Evolutionary conservation across 2,797 vertebrate genomes (phyloP).

Genomic region (Gymnoscopelus braueri): DNA sequence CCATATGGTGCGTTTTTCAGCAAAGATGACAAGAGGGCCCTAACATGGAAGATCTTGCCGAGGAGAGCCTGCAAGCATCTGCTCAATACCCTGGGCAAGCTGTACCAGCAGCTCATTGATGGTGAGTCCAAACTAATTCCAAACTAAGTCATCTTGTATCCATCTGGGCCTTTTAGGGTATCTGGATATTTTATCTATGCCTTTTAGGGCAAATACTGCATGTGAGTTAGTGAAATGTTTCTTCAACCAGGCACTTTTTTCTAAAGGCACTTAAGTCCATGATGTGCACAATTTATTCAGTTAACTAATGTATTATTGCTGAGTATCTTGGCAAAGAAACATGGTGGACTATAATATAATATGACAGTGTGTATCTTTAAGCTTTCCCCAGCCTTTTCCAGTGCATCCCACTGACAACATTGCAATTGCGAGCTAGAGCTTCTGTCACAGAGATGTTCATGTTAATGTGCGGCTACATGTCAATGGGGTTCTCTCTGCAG

Average conservation of each 20-base stretch:
- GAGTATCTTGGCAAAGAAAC: too few species aligned
- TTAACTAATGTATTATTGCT: too few species aligned
- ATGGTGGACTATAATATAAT: too few species aligned
- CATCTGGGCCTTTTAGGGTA: background rate
- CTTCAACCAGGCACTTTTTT: too few species aligned
- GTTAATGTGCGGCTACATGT: background rate
- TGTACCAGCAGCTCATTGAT: constrained; percentile 92
- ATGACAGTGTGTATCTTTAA: too few species aligned
- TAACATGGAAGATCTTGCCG: constrained; percentile 96
- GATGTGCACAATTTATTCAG: too few species aligned
- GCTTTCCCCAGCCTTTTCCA: too few species aligned
- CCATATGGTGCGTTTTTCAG: constrained; percentile 79
- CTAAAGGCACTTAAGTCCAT: too few species aligned
- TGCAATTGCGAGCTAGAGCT: constrained; percentile 24
- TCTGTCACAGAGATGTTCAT: background rate
- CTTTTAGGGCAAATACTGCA: too few species aligned
- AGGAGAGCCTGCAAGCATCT: constrained; percentile 98
- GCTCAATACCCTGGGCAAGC: constrained; percentile 90
- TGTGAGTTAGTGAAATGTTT: too few species aligned
- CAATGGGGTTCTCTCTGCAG: background rate
- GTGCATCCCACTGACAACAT: too few species aligned
- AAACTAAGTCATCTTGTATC: constrained; percentile 32
- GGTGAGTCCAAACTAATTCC: constrained; percentile 82
- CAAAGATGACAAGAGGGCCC: constrained; percentile 92
- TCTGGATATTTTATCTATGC: too few species aligned